phyloP scores from a whole-genome alignment of 2,113 vertebrate species.

The Dermatemys mawii region DNA sequence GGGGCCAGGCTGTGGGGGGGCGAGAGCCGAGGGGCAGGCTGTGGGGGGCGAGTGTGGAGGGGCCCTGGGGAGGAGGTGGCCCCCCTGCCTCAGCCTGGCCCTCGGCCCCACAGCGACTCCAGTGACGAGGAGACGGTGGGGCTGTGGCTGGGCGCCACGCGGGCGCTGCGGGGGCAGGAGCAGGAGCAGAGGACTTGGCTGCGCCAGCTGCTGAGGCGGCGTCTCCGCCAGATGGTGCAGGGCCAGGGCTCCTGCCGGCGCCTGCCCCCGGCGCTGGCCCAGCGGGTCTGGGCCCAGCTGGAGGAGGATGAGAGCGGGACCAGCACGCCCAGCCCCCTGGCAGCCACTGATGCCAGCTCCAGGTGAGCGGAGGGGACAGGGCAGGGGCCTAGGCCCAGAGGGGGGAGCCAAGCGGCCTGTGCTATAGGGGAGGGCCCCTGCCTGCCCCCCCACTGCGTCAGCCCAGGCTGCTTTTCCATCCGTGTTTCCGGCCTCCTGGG shows the following conservation, averaged over 20 bases:
- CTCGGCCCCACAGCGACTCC: conserved; percentile 80
- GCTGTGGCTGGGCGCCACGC: conserved; percentile 52
- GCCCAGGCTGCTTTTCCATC: not conserved
- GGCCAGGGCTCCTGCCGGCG: not conserved
- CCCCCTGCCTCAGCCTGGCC: not conserved
- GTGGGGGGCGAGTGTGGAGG: too few species aligned
- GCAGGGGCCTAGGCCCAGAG: too few species aligned
- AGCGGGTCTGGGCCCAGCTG: not conserved
- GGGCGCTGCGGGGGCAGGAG: not conserved
- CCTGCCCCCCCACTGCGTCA: too few species aligned
- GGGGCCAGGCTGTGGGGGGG: not conserved
- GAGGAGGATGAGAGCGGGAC: accelerated
- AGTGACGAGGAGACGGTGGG: conserved; percentile 80
- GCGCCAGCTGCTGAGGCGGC: not conserved
- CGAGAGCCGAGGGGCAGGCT: too few species aligned
- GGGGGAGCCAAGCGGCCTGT: too few species aligned
- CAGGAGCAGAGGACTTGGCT: not conserved
- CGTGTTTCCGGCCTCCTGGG: too few species aligned
- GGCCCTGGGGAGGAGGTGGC: too few species aligned
- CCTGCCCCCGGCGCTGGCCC: not conserved
- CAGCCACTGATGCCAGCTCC: not conserved
- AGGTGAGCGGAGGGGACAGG: accelerated
- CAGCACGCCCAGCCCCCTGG: not conserved
- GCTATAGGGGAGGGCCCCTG: too few species aligned
- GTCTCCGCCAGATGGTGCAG: not conserved